Evolutionary conservation across 1,140 invertebrate species (phyloP), one percentile per base, ranked within the genome.

Genomic region (Drosophila sproati): DNA sequence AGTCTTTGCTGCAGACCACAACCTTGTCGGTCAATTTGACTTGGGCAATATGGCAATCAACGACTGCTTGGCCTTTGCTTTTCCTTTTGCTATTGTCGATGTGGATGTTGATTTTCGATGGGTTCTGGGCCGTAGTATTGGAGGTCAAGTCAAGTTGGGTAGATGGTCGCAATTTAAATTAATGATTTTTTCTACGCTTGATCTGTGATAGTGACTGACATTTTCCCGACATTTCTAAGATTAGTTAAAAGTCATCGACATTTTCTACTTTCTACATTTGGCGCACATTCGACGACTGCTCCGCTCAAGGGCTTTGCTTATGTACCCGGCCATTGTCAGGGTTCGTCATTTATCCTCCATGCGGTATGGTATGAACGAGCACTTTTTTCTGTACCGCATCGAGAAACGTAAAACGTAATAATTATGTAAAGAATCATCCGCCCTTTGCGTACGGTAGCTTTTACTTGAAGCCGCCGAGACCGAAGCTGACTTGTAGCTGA

Each of bases 181-280:
- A 91, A 91, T 91, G 86, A 83, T 78, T 91, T 91, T 91, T 88
- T 86, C 73, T 78, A 87, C 85, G 89, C 89, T 81, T 90, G 82
- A 91, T 88, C 90, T 90, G 80, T 78, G 80, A 88, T 88, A 89
- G 85, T 88, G 83, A 88, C 83, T 88, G 77, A 88, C 83, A 88
- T 83, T 88, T 88, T 88, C 69, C 83, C 80, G 79, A 83, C 83
- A 87, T 88, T 83, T 88, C 71, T 73, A 59, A 80, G 83, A 87
- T 86, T 87, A 87, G 67, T 89, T 80, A 80, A 89, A 75, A 89
- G 83, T 88, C 83, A 88, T 88, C 80, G 73, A 77, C 83, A 88
- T 88, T 88, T 48, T 60, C 57, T 75, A 88, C 77, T 85, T 89
- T 89, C 85, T 83, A 83, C 71, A 78, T 87, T 81, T 70, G 73